Conservation (phyloP, 2,113 vertebrate species). For the Cacatua alba region DNA sequence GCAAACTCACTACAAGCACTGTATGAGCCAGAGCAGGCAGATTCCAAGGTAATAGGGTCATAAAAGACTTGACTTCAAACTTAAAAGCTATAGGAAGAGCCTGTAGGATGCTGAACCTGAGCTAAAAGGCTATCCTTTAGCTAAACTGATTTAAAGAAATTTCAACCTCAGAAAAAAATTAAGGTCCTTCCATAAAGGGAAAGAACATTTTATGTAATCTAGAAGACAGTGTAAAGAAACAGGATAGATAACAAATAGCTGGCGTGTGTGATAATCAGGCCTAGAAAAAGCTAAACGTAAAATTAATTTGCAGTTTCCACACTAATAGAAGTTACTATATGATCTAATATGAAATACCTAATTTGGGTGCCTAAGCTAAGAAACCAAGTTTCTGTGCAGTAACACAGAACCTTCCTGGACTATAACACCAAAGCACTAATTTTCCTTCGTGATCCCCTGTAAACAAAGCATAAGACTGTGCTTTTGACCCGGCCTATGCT, state of each 20-base stretch:
- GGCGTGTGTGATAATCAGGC: neutral
- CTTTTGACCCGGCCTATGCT: neutral
- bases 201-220: neutral
- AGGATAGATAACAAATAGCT: neutral
- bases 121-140: neutral
- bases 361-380: neutral
- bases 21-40: neutral
- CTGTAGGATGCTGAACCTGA: neutral
- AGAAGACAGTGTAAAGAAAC: neutral
- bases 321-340: neutral
- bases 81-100: neutral
- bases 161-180: neutral
- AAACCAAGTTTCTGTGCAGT: neutral
- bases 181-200: neutral
- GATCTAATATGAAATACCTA: neutral
- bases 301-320: neutral
- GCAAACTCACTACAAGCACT: neutral
- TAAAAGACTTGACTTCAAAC: conserved; percentile 9
- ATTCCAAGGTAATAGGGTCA: neutral
- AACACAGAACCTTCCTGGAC: neutral
- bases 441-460: neutral
- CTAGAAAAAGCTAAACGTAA: neutral
- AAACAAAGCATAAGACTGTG: neutral
- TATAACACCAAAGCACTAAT: neutral
- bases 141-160: neutral